A percentile compares a stretch with the other conserved stretches of the same genome.
phyloP scores from a whole-genome alignment of 1,140 invertebrate species.

The Zelostemma sp. region DNA sequence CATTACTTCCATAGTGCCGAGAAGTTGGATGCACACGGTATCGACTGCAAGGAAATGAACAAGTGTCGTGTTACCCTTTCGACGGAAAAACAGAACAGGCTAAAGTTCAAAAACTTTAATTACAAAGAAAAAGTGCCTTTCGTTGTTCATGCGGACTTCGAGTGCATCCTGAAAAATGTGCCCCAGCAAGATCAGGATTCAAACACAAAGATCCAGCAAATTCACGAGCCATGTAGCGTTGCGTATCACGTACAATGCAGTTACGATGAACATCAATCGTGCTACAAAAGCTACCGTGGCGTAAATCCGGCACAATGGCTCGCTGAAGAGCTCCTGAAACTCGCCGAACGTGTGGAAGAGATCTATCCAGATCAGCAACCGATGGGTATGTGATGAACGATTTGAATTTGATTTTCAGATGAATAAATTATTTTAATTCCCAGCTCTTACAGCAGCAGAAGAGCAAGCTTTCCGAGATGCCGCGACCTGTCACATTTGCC shows the following conservation, averaged over 20 bases:
- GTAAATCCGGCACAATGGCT: too few species aligned
- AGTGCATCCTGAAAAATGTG: slow-evolving; percentile 17
- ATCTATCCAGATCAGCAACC: too few species aligned
- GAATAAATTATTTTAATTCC: too few species aligned
- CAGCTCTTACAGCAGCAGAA: too few species aligned
- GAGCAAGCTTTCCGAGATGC: too few species aligned
- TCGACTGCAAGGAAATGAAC: slow-evolving; percentile 6
- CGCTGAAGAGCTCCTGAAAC: too few species aligned
- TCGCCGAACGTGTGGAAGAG: too few species aligned
- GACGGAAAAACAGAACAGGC: neutral
- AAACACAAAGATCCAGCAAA: neutral
- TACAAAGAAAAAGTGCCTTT: slow-evolving; percentile 20
- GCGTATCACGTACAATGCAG: slow-evolving; percentile 20
- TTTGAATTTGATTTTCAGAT: too few species aligned
- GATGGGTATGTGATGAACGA: too few species aligned
- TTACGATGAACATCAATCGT: too few species aligned
- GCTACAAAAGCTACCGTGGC: too few species aligned
- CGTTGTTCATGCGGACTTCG: slow-evolving; percentile 14
- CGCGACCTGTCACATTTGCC: slow-evolving; percentile 8
- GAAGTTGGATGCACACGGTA: slow-evolving; percentile 10
- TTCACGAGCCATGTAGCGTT: slow-evolving; percentile 12
- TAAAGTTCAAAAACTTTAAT: slow-evolving; percentile 18
- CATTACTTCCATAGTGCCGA: slow-evolving; percentile 19
- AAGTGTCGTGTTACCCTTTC: too few species aligned
- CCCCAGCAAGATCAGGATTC: neutral